Evolutionary conservation across 2,113 vertebrate genomes (phyloP).

Genomic region (Toxotes chatareus): DNA sequence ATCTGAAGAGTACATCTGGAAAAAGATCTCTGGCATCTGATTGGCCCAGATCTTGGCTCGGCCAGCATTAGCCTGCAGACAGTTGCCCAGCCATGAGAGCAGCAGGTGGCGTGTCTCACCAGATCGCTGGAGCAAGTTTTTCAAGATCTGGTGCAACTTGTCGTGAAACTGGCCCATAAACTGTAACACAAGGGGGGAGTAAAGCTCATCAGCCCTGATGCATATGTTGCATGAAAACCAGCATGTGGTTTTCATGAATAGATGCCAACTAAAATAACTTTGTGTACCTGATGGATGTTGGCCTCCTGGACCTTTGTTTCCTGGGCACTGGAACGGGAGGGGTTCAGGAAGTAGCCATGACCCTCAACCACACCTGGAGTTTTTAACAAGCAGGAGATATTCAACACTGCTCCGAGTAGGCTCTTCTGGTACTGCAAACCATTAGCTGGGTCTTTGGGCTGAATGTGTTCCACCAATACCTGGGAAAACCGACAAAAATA

Average conservation of each 20-base stretch:
- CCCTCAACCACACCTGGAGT: conserved; percentile 95
- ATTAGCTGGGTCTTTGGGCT: conserved; percentile 93
- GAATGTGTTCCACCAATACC: conserved; percentile 94
- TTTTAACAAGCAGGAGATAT: conserved; percentile 94
- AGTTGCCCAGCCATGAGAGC: conserved; percentile 95
- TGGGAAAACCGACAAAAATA: conserved; percentile 57
- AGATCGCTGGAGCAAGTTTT: conserved; percentile 93
- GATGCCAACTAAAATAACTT: neutral
- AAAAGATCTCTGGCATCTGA: conserved; percentile 98
- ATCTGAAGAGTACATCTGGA: conserved; percentile 97
- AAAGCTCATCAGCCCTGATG: neutral
- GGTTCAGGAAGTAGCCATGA: conserved; percentile 94
- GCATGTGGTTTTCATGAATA: neutral
- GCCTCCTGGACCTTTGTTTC: conserved; percentile 98
- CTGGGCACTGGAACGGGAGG: conserved; percentile 94
- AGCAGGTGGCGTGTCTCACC: conserved; percentile 93
- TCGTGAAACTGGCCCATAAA: conserved; percentile 97
- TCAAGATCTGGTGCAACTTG: conserved; percentile 95
- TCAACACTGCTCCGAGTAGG: conserved; percentile 89
- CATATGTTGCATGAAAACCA: neutral
- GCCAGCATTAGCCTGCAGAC: conserved; percentile 93
- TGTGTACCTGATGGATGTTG: conserved; percentile 94
- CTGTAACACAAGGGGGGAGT: conserved; percentile 73
- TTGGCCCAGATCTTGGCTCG: conserved; percentile 98
- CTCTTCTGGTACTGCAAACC: conserved; percentile 97